A percentile compares a stretch with the other conserved stretches of the same genome.
Conservation (phyloP, 2,888 invertebrate genomes). For the Caradrina kadenii region DNA sequence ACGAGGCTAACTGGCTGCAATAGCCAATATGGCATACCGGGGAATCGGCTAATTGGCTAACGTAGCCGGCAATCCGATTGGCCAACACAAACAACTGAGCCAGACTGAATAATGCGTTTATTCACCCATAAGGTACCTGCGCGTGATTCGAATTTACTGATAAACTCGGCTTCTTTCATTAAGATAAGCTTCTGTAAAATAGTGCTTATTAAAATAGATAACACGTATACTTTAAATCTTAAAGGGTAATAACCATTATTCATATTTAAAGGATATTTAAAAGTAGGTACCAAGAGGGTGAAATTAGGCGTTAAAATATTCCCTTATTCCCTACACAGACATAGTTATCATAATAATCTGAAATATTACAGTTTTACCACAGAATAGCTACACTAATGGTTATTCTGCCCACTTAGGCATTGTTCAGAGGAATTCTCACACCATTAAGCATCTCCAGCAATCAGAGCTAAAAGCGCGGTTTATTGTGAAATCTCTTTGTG, state of each 20-base stretch:
- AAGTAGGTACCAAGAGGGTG: conserved; percentile 7
- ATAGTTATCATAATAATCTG: conserved; percentile 37
- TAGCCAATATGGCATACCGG: conserved; percentile 16
- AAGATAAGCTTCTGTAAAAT: conserved; percentile 34
- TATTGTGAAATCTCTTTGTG: conserved; percentile 52
- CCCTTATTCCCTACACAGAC: conserved; percentile 16
- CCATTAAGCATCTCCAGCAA: conserved; percentile 51
- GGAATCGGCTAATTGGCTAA: conserved; percentile 39
- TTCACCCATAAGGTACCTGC: conserved; percentile 9
- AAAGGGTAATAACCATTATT: conserved; percentile 41
- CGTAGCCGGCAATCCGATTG: conserved; percentile 14
- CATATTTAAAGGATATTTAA: conserved; percentile 23
- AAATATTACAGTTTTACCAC: conserved; percentile 41
- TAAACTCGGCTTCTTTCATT: conserved; percentile 21
- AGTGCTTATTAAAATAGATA: conserved; percentile 50
- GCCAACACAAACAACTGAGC: conserved; percentile 25
- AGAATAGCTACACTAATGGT: conserved; percentile 52
- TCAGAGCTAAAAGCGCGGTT: conserved; percentile 49
- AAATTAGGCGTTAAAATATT: conserved; percentile 28
- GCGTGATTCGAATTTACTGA: conserved; percentile 40
- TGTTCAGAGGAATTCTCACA: conserved; percentile 55
- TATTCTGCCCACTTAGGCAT: conserved; percentile 48
- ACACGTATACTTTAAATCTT: conserved; percentile 23
- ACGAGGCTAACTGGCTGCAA: conserved; percentile 26
- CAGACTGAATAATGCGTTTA: conserved; percentile 29